Percentiles rank a stretch among this genome's conserved stretches.
Conservation (phyloP, 2,113 vertebrate species). For the Aptenodytes patagonicus region DNA sequence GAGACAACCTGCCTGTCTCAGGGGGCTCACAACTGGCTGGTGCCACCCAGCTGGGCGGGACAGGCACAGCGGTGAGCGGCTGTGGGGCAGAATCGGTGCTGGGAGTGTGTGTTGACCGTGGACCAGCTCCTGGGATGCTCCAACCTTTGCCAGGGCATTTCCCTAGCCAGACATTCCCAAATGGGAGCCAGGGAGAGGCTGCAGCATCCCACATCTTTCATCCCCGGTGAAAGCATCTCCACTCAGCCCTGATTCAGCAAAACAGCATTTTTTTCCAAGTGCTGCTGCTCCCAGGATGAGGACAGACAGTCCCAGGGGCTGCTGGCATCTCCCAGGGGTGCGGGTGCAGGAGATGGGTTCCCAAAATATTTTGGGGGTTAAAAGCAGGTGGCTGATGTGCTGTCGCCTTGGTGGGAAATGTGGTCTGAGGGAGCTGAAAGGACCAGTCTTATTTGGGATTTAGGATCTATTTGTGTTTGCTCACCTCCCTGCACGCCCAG, state of each 20-base stretch:
- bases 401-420: background rate
- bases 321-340: rapidly evolving
- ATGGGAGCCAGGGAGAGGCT: background rate
- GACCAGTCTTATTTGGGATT: background rate
- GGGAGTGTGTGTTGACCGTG: no score
- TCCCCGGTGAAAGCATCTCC: background rate
- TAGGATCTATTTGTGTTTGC: rapidly evolving
- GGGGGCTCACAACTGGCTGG: background rate
- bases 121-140: background rate
- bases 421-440: background rate
- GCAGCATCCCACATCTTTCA: background rate
- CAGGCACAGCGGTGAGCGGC: rapidly evolving
- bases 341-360: rapidly evolving
- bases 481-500: rapidly evolving
- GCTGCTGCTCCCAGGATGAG: background rate
- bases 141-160: background rate
- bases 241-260: background rate
- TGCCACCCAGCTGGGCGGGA: background rate
- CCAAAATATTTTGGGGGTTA: background rate
- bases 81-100: background rate
- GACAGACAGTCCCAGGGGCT: background rate
- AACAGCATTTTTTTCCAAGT: background rate
- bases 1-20: background rate
- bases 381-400: background rate
- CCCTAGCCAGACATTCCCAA: background rate